Base-by-base conservation (phyloP, 1,140 invertebrate species). In the Drosophila lini region DNA sequence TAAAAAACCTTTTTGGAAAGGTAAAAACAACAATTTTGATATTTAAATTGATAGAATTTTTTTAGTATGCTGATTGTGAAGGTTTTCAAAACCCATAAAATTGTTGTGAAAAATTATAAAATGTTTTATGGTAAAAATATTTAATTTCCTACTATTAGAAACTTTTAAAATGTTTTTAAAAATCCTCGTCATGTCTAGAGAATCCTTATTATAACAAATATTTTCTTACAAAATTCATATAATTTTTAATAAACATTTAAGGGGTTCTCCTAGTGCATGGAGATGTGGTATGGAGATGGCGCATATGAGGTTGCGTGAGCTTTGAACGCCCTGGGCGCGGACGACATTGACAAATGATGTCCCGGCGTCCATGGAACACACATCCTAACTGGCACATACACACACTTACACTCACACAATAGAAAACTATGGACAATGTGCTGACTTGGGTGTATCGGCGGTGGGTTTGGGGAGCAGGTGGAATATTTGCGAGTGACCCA, bases 261-360 rank as follows among this genome's bases (percentile, higher is more conserved):
- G 10, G 9, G 3, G 10, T 19, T 32, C 3, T 38, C 4, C 1
- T 1, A 28, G 65, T 69, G 53, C 42, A 44, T 48, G 50, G 48
- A 53, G 28, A 76, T 62, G 63, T 55, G 44, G 63, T 53, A 53
- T 47, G 56, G 68, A 73, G 47, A 71, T 71, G 67, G 68, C 42
- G 68, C 41, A 55, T 58, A 74, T 85, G 78, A 81, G 68, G 68
- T 83, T 80, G 80, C 84, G 84, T 80, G 75, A 47, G 47, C 48
- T 55, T 32, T 13, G 52, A 44, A 57, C 36, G 79, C 60, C 48
- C 52, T 67, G 76, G 68, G 62, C 61, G 81, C 70, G 81, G 61
- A 80, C 74, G 81, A 88, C 83, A 83, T 86, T 89, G 83, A 88
- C 83, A 88, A 88, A 88, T 88, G 83, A 83, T 88, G 84, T 68